Evolutionary conservation across 2,113 vertebrate genomes (phyloP).

Genomic region (Anguilla japonica): DNA sequence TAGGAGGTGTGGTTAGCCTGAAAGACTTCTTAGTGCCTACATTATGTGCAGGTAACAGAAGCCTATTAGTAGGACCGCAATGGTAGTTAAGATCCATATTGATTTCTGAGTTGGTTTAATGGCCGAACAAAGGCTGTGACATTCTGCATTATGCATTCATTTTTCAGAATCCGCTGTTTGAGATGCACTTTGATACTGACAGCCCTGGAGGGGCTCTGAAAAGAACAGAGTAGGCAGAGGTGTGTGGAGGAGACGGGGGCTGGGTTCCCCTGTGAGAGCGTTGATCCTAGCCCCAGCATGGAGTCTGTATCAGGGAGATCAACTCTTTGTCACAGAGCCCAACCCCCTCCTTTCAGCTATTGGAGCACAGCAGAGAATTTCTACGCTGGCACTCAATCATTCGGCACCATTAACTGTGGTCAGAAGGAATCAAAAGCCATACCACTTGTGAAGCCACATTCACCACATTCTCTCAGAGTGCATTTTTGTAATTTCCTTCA

Average conservation of each 20-base stretch:
- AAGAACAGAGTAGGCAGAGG: not conserved
- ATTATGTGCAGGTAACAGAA: not conserved
- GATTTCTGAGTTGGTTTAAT: constrained; percentile 67
- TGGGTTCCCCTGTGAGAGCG: not conserved
- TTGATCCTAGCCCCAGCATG: constrained; percentile 36
- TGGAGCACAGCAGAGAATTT: constrained; percentile 22
- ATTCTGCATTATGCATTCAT: constrained; percentile 16
- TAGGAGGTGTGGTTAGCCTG: not conserved
- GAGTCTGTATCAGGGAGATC: constrained; percentile 27
- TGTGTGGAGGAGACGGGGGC: not conserved
- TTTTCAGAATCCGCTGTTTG: not conserved
- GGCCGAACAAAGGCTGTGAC: constrained; percentile 53
- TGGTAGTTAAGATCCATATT: constrained; percentile 64
- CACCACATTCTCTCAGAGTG: not conserved
- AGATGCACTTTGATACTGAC: not conserved
- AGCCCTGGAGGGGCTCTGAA: not conserved
- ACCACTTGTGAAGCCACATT: not conserved
- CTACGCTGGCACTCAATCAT: constrained; percentile 3
- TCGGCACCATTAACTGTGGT: constrained; percentile 4
- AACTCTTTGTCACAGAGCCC: constrained; percentile 41
- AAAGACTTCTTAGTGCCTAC: not conserved
- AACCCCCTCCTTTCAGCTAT: constrained; percentile 30
- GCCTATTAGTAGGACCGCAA: constrained; percentile 26
- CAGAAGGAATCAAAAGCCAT: not conserved
- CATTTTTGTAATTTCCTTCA: not conserved